Percentiles rank a stretch among this genome's conserved stretches.
phyloP scores from a whole-genome alignment of 2,888 invertebrate genomes.

The Caenorhabditis parvicauda region DNA sequence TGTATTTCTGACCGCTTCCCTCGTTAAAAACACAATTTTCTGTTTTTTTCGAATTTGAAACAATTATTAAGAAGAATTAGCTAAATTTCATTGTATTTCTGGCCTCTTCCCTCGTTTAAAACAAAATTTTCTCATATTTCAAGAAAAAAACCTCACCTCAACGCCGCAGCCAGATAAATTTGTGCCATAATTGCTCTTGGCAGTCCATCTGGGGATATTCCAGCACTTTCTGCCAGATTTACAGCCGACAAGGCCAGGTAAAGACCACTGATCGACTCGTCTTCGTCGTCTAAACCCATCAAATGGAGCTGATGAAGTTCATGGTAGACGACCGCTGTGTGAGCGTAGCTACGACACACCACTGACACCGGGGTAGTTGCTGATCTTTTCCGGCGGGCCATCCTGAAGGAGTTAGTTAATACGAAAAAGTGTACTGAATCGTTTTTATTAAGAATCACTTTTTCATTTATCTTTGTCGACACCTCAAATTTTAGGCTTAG shows the following conservation, averaged over 20 bases:
- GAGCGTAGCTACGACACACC: conserved; percentile 58
- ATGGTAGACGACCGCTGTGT: conserved; percentile 59
- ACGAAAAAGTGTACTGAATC: too few relatives aligned
- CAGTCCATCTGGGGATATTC: conserved; percentile 40
- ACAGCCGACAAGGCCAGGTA: conserved; percentile 58
- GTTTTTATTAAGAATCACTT: too few relatives aligned
- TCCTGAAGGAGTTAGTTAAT: too few relatives aligned
- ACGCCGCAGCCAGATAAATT: conserved; percentile 37
- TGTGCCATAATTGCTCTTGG: conserved; percentile 37
- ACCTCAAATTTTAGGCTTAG: too few relatives aligned
- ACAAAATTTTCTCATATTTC: neutral
- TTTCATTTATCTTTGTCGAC: too few relatives aligned
- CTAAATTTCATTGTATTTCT: neutral
- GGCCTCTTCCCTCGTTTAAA: neutral
- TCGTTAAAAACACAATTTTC: too few relatives aligned
- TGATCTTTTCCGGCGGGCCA: conserved; percentile 28
- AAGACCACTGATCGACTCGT: conserved; percentile 34
- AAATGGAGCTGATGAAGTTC: conserved; percentile 58
- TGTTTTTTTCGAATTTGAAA: too few relatives aligned
- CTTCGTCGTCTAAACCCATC: conserved; percentile 38
- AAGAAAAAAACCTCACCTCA: conserved; percentile 10
- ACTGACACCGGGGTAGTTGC: conserved; percentile 41
- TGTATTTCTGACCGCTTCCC: too few relatives aligned
- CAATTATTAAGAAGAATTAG: neutral
- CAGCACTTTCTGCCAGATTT: conserved; percentile 58